phyloP scores from a whole-genome alignment of 2,113 vertebrate genomes.

The Grantiella picta region DNA sequence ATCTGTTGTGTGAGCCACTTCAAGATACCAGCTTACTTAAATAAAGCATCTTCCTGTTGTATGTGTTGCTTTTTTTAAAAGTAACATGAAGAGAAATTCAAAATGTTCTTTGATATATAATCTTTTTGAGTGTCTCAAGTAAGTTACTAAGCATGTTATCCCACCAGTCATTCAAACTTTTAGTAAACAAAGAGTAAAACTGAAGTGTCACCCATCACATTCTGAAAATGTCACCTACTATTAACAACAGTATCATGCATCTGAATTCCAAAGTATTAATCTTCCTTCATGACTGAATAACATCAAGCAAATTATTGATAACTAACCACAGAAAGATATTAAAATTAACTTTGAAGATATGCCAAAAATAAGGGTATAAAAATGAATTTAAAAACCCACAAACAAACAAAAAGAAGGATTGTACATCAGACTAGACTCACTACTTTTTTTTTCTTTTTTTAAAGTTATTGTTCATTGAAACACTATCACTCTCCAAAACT shows the following conservation, averaged over 20 bases:
- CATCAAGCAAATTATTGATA: background rate
- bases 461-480: background rate
- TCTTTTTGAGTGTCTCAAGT: background rate
- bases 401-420: background rate
- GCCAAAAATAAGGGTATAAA: background rate
- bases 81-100: background rate
- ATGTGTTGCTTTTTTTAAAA: background rate
- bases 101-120: background rate
- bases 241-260: background rate
- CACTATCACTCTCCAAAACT: background rate
- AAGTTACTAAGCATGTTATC: background rate
- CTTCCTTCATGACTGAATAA: background rate
- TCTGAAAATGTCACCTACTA: background rate
- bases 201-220: background rate
- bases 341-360: background rate
- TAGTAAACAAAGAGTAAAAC: background rate
- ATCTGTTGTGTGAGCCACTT: slow-evolving; percentile 1
- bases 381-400: background rate
- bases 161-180: background rate
- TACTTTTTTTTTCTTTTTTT: background rate
- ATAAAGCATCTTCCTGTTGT: background rate
- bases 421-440: background rate
- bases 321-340: background rate
- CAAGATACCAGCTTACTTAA: background rate
- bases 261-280: background rate